Evolutionary conservation across 2,888 invertebrate genomes (phyloP).

Genomic region (Dastarcus helophoroides): DNA sequence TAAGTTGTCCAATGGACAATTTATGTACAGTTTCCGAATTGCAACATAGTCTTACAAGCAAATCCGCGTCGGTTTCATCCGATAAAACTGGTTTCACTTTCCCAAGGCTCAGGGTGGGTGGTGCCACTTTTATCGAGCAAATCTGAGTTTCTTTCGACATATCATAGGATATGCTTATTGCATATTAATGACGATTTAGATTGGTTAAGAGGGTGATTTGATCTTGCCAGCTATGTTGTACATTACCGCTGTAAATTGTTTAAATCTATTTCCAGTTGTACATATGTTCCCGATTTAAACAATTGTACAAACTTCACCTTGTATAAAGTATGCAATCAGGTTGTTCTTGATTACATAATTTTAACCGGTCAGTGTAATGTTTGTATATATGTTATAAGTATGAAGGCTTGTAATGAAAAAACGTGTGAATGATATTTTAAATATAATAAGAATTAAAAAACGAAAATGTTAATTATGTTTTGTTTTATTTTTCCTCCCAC

Average conservation of each 20-base stretch:
- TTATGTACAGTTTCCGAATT: slow-evolving; percentile 10
- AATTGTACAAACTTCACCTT: slow-evolving; percentile 13
- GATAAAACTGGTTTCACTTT: slow-evolving; percentile 20
- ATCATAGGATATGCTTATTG: too few species aligned
- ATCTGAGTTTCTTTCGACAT: background rate
- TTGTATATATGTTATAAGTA: slow-evolving; percentile 29
- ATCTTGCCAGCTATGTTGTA: slow-evolving; percentile 13
- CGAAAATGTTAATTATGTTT: slow-evolving; percentile 8
- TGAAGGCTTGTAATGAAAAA: slow-evolving; percentile 25
- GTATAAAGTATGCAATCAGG: slow-evolving; percentile 21
- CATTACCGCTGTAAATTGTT: slow-evolving; percentile 16
- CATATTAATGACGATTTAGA: too few species aligned
- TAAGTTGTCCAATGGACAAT: slow-evolving; percentile 4
- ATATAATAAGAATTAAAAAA: slow-evolving; percentile 26
- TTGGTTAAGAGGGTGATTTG: slow-evolving; percentile 1
- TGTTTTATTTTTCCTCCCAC: slow-evolving; percentile 4
- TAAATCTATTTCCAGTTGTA: slow-evolving; percentile 15
- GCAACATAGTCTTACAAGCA: slow-evolving; percentile 13
- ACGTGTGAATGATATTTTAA: slow-evolving; percentile 31
- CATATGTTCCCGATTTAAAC: slow-evolving; percentile 8
- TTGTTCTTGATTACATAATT: slow-evolving; percentile 23
- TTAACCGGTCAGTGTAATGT: slow-evolving; percentile 24
- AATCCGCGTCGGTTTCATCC: slow-evolving; percentile 4
- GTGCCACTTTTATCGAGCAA: slow-evolving; percentile 16
- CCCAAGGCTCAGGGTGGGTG: slow-evolving; percentile 24